A percentile compares a stretch with the other conserved stretches of the same genome.
These are phyloP conservation scores for Tipula vernalis DNA, from an alignment of 2,888 invertebrate genomes.

Conservation along the genomic window DNA sequence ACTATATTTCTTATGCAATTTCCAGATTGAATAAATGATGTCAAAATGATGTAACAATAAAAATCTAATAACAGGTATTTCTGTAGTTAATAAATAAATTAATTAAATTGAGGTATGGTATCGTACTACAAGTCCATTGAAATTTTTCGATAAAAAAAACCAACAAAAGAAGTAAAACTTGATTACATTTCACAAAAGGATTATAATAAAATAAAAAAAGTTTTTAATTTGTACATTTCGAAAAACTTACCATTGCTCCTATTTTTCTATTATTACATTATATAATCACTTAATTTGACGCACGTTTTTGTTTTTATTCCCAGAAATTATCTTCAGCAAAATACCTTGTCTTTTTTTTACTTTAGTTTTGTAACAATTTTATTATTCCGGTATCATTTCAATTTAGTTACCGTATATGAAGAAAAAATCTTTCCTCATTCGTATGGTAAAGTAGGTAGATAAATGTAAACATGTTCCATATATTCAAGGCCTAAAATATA, in stretches of 20 bases:
- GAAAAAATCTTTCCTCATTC: not conserved
- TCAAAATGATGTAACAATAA: no score
- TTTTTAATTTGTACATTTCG: not conserved
- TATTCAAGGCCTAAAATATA: not conserved
- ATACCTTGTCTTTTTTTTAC: not conserved
- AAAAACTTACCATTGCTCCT: not conserved
- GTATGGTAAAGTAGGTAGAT: not conserved
- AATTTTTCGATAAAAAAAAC: no score
- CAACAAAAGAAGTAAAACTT: no score
- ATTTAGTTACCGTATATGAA: not conserved
- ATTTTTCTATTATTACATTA: not conserved
- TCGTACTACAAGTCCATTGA: no score
- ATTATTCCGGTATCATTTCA: not conserved
- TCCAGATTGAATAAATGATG: no score
- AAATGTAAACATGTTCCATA: not conserved
- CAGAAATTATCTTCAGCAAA: not conserved
- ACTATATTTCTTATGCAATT: no score
- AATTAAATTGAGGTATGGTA: no score
- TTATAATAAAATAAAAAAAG: not conserved
- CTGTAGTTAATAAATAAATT: no score
- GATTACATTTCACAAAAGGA: not conserved
- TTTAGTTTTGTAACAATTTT: not conserved
- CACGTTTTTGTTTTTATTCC: not conserved
- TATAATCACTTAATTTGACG: not conserved
- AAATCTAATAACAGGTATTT: no score